Evolutionary conservation across 2,888 invertebrate genomes (phyloP).

Genomic region (Corbicula japonica): DNA sequence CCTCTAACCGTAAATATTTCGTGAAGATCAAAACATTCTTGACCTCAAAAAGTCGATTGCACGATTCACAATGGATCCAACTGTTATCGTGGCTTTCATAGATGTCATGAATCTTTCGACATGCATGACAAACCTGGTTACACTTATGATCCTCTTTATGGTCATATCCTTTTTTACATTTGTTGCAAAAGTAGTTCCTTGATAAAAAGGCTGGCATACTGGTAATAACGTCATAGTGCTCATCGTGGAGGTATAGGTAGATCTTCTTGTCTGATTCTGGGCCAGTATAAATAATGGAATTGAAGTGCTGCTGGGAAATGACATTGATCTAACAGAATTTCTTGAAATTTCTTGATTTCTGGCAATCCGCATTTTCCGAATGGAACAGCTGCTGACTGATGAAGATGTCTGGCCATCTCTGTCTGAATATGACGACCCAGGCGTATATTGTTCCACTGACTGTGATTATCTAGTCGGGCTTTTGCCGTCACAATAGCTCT

Average conservation of each 20-base stretch:
- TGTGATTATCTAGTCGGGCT: conserved; percentile 47
- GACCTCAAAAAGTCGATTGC: conserved; percentile 19
- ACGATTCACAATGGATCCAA: no score
- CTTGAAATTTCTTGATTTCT: no score
- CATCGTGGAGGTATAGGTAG: conserved; percentile 22
- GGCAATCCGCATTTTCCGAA: conserved; percentile 35
- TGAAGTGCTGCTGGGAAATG: conserved; percentile 40
- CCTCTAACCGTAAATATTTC: not conserved
- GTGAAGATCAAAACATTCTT: conserved; percentile 31
- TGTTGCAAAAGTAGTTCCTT: conserved; percentile 32
- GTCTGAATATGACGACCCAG: conserved; percentile 31
- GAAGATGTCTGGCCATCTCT: conserved; percentile 35
- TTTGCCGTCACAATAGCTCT: no score
- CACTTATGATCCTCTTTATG: no score
- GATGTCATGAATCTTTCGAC: conserved; percentile 25
- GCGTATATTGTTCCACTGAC: conserved; percentile 46
- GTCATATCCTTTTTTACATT: conserved; percentile 35
- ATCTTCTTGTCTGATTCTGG: conserved; percentile 24
- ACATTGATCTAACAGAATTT: conserved; percentile 49
- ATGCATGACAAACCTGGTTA: no score
- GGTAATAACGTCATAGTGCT: conserved; percentile 41
- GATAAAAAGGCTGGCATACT: conserved; percentile 39
- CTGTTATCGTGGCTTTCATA: conserved; percentile 19
- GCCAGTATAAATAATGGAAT: conserved; percentile 41
- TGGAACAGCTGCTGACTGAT: conserved; percentile 30